Base-by-base conservation (phyloP, 2,888 invertebrate species). In the Steinernema hermaphroditum region DNA sequence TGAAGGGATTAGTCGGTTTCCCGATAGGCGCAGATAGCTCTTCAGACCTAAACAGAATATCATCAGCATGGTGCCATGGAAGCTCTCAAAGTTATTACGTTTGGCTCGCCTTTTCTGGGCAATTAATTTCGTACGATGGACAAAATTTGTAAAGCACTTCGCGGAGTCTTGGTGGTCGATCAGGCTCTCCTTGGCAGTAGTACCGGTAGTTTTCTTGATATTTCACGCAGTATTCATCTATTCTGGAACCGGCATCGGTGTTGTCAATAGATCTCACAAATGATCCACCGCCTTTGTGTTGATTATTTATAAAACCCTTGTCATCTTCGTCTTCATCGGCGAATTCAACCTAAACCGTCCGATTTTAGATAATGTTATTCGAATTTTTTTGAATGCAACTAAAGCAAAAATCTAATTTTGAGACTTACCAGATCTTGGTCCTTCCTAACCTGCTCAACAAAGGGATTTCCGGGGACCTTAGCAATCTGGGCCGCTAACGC, bases 201-300 rank as follows among this genome's bases (percentile, higher is more conserved):
- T 77, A 82, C 43, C 78, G 75, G 74, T 79, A 82, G 73, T 82
- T 82, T 44, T 82, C 82, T 0, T 76, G 73, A 69, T 80, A 82
- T 24, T 77, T 77, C 9, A 74, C 73, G 54, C 82, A 82, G 72
- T 82, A 82, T 9, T 74, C 75, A 12, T 74, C 71, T 9, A 81
- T 77, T 34, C 72, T 68, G 14, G 68, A 19, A 43, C 62, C 62
- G 32, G 29, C 27, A 32, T 62, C 62, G 32, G 12, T 32, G 62
- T 62, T 62, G 32, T 62, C 62, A 27, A 62, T 62, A 32, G 62
- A 62, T 6, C 62, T 22, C 12, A 62, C 62, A 32, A 62, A 62
- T 16, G 62, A 62, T 9, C 62, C 62, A 27, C 62, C 62, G 62
- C 62, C 62, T 8, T 27, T 22, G n/a, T 62, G 62, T 62, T 62